Base-by-base conservation (phyloP, 2,888 invertebrate genomes). In the Diploptera punctata region DNA sequence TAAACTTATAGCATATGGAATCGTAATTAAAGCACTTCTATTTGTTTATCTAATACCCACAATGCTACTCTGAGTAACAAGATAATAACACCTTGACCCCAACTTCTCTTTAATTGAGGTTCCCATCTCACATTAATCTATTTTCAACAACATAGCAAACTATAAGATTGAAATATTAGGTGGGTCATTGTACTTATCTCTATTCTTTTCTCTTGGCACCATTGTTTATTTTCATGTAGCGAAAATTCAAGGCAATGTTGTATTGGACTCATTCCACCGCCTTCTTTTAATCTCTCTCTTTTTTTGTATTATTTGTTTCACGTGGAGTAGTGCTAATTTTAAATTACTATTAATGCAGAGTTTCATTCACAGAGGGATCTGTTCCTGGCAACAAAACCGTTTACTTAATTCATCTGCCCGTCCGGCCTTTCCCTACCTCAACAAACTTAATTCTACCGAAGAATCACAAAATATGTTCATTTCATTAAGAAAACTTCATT, bases 341-440 rank as follows among this genome's bases (percentile, higher is more conserved):
- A 65, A 65, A 65, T 44, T 65, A 60, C 60, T 43, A 24, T 43
- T 65, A 65, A 44, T 44, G 44, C 65, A 54, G 54, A 54, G 54
- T 26, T 54, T 54, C 54, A 54, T 54, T 54, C 54, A 54, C 21
- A 26, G 54, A 5, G 3, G 29, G 13, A 9, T 54, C 54, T 54
- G 26, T 54, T 26, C 1, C 54, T 26, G 54, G 26, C 26, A 26
- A 54, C 5, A 19, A 26, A n/a, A n/a, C n/a, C 26, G 16, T 3
- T 26, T 2, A 26, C 9, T 54, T 26, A 54, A 10, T 54, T 26
- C 54, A 26, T 54, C 54, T 26, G 16, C 24, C 26, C 24, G 54
- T 54, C 26, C 24, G 26, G 26, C 26, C 26, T 54, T 47, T 47
- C 47, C n/a, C 47, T 47, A 47, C 47, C 47, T 47, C 47, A 47